Evolutionary conservation across 2,113 vertebrate species (phyloP).

Genomic region (Microtus richardsoni): DNA sequence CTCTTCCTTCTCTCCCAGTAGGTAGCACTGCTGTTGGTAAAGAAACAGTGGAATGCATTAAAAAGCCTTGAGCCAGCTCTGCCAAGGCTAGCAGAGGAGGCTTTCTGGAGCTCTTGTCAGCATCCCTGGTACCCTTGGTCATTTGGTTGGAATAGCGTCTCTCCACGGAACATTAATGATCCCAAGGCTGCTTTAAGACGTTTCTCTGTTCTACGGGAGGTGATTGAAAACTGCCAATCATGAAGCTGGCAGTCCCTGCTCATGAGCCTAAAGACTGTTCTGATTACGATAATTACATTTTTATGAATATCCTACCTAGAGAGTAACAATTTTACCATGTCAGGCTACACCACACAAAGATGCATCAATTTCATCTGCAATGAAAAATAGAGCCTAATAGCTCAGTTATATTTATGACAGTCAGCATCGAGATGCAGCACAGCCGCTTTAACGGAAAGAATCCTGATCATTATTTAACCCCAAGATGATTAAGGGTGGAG

Average conservation of each 20-base stretch:
- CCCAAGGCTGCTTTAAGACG: slow-evolving; percentile 66
- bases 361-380: slow-evolving; percentile 78
- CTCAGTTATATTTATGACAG: slow-evolving; percentile 74
- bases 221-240: slow-evolving; percentile 80
- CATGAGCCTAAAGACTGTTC: slow-evolving; percentile 74
- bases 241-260: slow-evolving; percentile 70
- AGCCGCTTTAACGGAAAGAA: slow-evolving; percentile 69
- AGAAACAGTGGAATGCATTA: not conserved
- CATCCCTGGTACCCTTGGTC: slow-evolving; percentile 9
- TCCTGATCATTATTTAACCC: slow-evolving; percentile 80
- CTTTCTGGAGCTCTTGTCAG: not conserved
- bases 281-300: slow-evolving; percentile 79
- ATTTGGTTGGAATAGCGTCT: slow-evolving; percentile 38
- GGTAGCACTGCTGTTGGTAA: not conserved
- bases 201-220: slow-evolving; percentile 65
- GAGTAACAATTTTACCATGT: slow-evolving; percentile 73
- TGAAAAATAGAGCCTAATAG: slow-evolving; percentile 82
- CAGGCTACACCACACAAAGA: slow-evolving; percentile 72
- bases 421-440: slow-evolving; percentile 71
- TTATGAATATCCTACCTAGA: slow-evolving; percentile 80
- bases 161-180: slow-evolving; percentile 54
- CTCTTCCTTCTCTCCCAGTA: not conserved
- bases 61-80: not conserved
- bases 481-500: slow-evolving; percentile 74
- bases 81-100: not conserved